Evolutionary conservation across 2,113 vertebrate genomes (phyloP).

Genomic region (Crotophaga sulcirostris): DNA sequence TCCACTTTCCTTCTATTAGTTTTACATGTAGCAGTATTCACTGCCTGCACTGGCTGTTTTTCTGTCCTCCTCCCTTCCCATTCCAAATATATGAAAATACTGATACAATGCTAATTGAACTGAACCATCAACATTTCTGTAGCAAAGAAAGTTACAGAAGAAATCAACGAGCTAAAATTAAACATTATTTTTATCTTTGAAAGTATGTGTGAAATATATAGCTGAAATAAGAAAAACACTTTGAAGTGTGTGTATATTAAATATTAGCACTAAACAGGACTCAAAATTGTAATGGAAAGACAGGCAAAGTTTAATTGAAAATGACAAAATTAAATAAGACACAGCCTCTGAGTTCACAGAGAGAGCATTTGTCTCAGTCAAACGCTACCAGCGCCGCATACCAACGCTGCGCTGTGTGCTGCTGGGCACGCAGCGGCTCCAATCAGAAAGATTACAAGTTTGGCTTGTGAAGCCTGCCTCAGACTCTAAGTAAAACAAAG

Average conservation of each 20-base stretch:
- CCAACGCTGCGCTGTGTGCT: not conserved
- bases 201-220: not conserved
- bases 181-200: not conserved
- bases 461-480: not conserved
- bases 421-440: not conserved
- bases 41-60: not conserved
- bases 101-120: not conserved
- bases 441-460: not conserved
- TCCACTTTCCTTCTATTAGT: slow-evolving; percentile 30
- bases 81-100: not conserved
- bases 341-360: not conserved
- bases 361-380: not conserved
- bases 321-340: slow-evolving; percentile 9
- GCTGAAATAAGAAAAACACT: not conserved
- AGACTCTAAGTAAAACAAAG: not conserved
- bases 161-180: not conserved
- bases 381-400: not conserved
- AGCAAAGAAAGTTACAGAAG: not conserved
- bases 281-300: not conserved
- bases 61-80: not conserved
- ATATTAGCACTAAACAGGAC: not conserved
- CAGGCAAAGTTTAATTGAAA: not conserved
- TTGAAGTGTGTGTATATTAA: not conserved
- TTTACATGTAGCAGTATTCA: not conserved
- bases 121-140: not conserved